Evolutionary conservation across 2,888 invertebrate genomes (phyloP).

Genomic region (Eretmocerus hayati): DNA sequence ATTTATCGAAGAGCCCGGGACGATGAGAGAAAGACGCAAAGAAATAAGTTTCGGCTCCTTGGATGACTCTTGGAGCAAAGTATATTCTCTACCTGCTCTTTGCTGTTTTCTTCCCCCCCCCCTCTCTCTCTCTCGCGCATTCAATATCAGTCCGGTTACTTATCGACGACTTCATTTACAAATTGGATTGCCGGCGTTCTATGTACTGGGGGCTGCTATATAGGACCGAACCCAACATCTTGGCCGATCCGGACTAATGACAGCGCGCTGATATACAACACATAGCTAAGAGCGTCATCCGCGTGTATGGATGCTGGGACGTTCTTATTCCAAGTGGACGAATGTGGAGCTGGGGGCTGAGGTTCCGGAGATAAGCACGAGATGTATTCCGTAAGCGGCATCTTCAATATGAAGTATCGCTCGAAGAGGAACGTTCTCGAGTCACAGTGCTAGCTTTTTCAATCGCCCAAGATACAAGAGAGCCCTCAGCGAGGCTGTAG

Average conservation of each 20-base stretch:
- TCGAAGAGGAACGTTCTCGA: too few species aligned
- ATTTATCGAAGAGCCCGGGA: constrained; percentile 15
- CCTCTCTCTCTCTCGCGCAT: constrained; percentile 2
- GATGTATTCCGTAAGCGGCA: too few species aligned
- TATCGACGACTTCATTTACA: constrained; percentile 39
- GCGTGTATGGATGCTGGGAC: not conserved
- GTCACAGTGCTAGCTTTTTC: too few species aligned
- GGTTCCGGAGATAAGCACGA: too few species aligned
- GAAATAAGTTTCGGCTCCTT: too few species aligned
- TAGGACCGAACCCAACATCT: not conserved
- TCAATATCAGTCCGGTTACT: constrained; percentile 29
- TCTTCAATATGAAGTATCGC: too few species aligned
- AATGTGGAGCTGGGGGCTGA: not conserved
- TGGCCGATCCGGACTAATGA: constrained; percentile 19
- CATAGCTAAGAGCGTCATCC: too few species aligned
- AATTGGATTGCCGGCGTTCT: constrained; percentile 31
- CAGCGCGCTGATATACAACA: too few species aligned
- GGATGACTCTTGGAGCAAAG: not conserved
- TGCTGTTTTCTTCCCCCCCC: not conserved
- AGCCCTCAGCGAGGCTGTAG: too few species aligned
- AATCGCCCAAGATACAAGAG: too few species aligned
- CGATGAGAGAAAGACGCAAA: constrained; percentile 6
- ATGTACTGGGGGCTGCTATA: not conserved
- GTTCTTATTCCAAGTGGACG: constrained; percentile 7
- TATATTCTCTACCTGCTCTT: constrained; percentile 6